Conservation (phyloP, 2,888 invertebrate species). For the Campaea margaritaria region DNA sequence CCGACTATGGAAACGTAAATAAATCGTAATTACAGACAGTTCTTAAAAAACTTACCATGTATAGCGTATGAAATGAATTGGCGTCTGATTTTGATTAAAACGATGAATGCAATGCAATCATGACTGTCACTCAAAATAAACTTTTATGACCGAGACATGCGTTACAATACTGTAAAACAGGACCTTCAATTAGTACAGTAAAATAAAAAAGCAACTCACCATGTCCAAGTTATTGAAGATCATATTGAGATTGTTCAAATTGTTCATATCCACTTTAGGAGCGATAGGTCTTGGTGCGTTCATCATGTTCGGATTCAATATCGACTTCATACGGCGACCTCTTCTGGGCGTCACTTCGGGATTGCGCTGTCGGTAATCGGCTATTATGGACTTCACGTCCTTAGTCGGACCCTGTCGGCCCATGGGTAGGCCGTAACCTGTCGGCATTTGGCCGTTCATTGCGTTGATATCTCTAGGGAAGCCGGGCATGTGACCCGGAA, state of each 20-base stretch:
- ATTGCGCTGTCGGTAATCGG: conserved; percentile 91
- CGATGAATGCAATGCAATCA: background rate
- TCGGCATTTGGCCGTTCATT: conserved; percentile 85
- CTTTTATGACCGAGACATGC: background rate
- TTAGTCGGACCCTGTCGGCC: conserved; percentile 91
- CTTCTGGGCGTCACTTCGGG: conserved; percentile 90
- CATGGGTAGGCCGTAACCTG: conserved; percentile 80
- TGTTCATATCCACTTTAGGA: conserved; percentile 72
- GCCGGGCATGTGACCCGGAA: conserved; percentile 72
- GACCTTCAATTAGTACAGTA: background rate
- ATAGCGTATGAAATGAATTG: conserved; percentile 4
- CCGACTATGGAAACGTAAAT: background rate
- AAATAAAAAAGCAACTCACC: conserved; percentile 61
- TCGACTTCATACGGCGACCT: conserved; percentile 86
- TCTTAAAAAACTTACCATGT: too few relatives aligned
- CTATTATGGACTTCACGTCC: conserved; percentile 93
- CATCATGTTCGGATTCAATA: conserved; percentile 78
- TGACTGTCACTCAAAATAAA: conserved; percentile 1
- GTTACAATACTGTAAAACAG: background rate
- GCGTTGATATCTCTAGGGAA: conserved; percentile 82
- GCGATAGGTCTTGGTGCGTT: conserved; percentile 74
- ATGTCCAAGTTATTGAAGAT: conserved; percentile 80
- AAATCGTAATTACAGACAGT: background rate
- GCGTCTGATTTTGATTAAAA: conserved; percentile 14
- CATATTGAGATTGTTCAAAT: conserved; percentile 71